A percentile compares a stretch with the other conserved stretches of the same genome.
These are phyloP conservation scores for Miltochrista miniata DNA, from an alignment of 2,888 invertebrate genomes.

Conservation along the genomic window DNA sequence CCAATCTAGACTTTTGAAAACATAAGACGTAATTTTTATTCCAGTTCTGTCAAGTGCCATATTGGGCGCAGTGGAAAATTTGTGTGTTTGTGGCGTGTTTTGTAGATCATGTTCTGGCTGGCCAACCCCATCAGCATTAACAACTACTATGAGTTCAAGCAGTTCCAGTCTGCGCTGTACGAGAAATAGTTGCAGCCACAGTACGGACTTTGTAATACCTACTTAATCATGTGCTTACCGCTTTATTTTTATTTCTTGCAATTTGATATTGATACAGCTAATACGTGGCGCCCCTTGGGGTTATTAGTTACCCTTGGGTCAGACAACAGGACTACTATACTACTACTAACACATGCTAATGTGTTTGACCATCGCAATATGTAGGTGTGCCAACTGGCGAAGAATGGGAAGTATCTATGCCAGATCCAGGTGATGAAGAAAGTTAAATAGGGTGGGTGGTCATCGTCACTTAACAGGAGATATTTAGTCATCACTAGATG, in stretches of 20 bases:
- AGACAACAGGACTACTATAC: too few species aligned
- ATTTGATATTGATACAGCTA: neutral
- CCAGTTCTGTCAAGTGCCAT: neutral
- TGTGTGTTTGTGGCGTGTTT: constrained; percentile 11
- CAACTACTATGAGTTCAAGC: constrained; percentile 63
- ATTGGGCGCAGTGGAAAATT: constrained; percentile 1
- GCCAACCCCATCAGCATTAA: constrained; percentile 54
- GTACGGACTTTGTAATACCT: constrained; percentile 9
- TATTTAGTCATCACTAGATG: too few species aligned
- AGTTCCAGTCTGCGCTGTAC: constrained; percentile 42
- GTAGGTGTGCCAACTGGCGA: too few species aligned
- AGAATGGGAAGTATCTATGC: too few species aligned
- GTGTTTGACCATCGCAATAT: too few species aligned
- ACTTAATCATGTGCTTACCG: constrained; percentile 6
- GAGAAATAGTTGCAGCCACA: constrained; percentile 39
- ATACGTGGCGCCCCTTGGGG: neutral
- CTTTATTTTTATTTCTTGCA: neutral
- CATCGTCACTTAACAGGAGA: too few species aligned
- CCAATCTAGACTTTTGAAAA: neutral
- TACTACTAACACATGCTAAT: too few species aligned
- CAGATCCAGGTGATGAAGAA: too few species aligned
- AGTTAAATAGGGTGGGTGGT: too few species aligned
- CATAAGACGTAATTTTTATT: constrained; percentile 2
- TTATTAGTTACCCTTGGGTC: too few species aligned
- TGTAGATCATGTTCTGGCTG: constrained; percentile 52